Evolutionary conservation across 2,797 vertebrate genomes (phyloP).

Genomic region (Vipera ursinii): DNA sequence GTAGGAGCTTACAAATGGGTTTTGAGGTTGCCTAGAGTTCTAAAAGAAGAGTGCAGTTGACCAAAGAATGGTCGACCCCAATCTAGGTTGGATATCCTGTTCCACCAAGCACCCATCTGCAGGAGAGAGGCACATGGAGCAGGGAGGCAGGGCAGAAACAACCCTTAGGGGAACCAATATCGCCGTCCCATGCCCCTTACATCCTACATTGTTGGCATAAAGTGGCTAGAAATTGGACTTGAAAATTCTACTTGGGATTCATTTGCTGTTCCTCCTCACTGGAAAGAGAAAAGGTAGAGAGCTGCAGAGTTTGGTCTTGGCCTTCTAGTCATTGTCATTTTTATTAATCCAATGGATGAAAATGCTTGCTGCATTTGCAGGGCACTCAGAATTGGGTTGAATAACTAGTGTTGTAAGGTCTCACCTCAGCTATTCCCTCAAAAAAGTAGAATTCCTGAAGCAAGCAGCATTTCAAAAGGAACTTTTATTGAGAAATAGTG

Average conservation of each 20-base stretch:
- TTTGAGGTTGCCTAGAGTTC: not conserved
- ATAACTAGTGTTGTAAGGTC: not conserved
- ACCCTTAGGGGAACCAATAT: too few relatives aligned
- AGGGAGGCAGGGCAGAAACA: not conserved
- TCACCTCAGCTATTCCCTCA: too few relatives aligned
- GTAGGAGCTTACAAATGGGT: not conserved
- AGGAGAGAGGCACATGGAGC: not conserved
- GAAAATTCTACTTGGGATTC: not conserved
- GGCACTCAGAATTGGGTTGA: not conserved
- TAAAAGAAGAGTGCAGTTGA: not conserved
- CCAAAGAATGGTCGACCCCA: not conserved
- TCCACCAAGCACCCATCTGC: not conserved
- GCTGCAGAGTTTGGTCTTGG: not conserved
- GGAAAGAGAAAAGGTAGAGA: not conserved
- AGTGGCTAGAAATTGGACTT: not conserved
- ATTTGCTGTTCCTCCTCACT: not conserved
- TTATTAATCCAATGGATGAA: not conserved
- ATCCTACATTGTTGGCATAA: not conserved
- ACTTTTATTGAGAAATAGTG: too few relatives aligned
- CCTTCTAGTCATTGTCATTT: not conserved
- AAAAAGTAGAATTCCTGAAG: too few relatives aligned
- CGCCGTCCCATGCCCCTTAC: not conserved
- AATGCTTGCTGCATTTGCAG: not conserved
- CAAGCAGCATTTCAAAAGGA: too few relatives aligned
- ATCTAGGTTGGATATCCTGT: too few relatives aligned